Evolutionary conservation across 2,888 invertebrate genomes (phyloP), one percentile per base, ranked within the genome.

Genomic region (Lepidonotus clava): DNA sequence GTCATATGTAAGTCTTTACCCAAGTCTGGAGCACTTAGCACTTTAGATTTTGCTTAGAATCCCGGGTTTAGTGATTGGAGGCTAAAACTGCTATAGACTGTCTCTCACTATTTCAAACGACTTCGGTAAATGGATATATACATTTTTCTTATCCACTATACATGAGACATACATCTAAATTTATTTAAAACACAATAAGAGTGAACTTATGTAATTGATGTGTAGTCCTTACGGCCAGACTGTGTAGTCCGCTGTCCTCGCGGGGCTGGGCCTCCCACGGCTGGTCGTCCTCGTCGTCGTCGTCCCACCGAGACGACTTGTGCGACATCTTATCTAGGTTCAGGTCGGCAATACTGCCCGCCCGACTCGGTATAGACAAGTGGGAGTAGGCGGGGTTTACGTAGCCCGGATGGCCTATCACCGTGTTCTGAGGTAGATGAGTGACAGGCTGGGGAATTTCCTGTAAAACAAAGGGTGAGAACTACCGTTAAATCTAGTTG

Each of bases 171-270:
- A n/a, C n/a, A n/a, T n/a, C n/a, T n/a, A n/a, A n/a, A 46, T 46
- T 18, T 46, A 46, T 11, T 46, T 46, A 46, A 18, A 18, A 46
- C 46, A 18, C 18, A 46, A 18, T 46, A 46, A 46, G 8, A 46
- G 46, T 46, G 18, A 46, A 46, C 46, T 11, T 18, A 18, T 46
- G 46, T 46, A 46, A 46, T n/a, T n/a, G n/a, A n/a, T n/a, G n/a
- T n/a, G n/a, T n/a, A 32, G 1, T 34, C 41, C 88, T 87, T 38
- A 89, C 89, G 53, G 87, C 87, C 18, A 89, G 84, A 53, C 89
- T 91, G 86, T 92, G 92, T 85, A 93, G 88, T 21, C 92, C 92
- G 88, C 92, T 93, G 88, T 92, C 92, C 28, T 77, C 53, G 6
- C 71, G 41, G 11, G 24, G 67, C 21, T 85, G 80, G 5, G 24